Evolutionary conservation across 2,113 vertebrate genomes (phyloP).

Genomic region (Phyllopteryx taeniolatus): DNA sequence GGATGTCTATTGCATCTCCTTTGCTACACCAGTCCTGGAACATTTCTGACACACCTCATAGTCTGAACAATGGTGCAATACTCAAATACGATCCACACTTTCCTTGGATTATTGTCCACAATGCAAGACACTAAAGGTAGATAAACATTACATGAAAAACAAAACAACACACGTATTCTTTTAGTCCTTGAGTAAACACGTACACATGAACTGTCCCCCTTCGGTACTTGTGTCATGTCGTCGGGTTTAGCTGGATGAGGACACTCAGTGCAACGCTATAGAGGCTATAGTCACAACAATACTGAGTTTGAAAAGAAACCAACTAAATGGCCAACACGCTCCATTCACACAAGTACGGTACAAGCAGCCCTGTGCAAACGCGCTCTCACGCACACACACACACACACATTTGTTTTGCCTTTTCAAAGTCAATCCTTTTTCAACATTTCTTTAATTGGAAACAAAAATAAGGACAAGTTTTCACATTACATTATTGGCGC

Average conservation of each 20-base stretch:
- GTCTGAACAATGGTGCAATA: constrained; percentile 88
- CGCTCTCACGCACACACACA: constrained; percentile 57
- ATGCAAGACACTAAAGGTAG: constrained; percentile 95
- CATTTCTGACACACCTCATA: constrained; percentile 8
- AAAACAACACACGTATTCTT: constrained; percentile 74
- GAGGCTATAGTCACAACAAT: constrained; percentile 83
- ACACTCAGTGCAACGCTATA: constrained; percentile 95
- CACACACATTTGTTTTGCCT: constrained; percentile 47
- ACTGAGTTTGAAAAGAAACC: constrained; percentile 61
- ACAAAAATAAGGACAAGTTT: constrained; percentile 83
- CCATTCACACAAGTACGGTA: constrained; percentile 66
- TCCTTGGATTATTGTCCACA: constrained; percentile 87
- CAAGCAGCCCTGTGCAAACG: constrained; percentile 77
- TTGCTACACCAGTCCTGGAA: not conserved
- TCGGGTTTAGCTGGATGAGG: constrained; percentile 83
- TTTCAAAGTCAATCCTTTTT: constrained; percentile 48
- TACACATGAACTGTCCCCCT: constrained; percentile 93
- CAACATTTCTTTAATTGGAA: constrained; percentile 62
- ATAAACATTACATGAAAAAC: constrained; percentile 84
- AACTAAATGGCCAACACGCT: constrained; percentile 28
- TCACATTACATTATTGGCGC: constrained; percentile 98
- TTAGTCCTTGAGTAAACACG: constrained; percentile 98
- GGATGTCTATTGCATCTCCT: no score
- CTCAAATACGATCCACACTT: constrained; percentile 80
- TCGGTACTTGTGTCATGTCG: constrained; percentile 77